Evolutionary conservation across 1,140 invertebrate genomes (phyloP).

Genomic region (Dendrolimus kikuchii): DNA sequence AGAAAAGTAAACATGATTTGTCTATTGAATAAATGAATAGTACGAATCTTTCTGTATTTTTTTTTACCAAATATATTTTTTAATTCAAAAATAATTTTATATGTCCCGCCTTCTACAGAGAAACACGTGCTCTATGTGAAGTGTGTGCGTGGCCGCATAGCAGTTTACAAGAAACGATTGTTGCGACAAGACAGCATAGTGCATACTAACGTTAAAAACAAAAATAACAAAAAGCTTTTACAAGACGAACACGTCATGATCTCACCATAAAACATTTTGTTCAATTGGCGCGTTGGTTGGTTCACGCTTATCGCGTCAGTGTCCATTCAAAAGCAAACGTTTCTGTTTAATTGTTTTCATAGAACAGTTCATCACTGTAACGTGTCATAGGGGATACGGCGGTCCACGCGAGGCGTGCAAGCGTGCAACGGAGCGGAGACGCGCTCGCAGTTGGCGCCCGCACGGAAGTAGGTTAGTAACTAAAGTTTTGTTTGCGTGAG

Average conservation of each 20-base stretch:
- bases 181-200: conserved; percentile 35
- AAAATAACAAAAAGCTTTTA: conserved; percentile 49
- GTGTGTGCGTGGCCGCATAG: conserved; percentile 45
- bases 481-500: conserved; percentile 72
- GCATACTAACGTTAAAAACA: conserved; percentile 47
- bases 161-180: conserved; percentile 30
- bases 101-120: conserved; percentile 3
- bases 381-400: conserved; percentile 41
- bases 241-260: conserved; percentile 52
- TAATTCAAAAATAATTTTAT: background rate
- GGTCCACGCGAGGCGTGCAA: conserved; percentile 24
- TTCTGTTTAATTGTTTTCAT: conserved; percentile 32
- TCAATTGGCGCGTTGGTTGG: conserved; percentile 41
- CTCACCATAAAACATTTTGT: conserved; percentile 70
- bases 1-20: no score
- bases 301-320: conserved; percentile 37
- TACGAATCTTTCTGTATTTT: background rate
- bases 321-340: conserved; percentile 48
- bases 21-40: no score
- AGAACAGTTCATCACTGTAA: conserved; percentile 58
- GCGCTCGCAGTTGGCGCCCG: conserved; percentile 62
- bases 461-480: conserved; percentile 71
- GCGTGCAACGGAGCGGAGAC: conserved; percentile 39
- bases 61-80: conserved; percentile 1
- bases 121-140: conserved; percentile 29